Conservation (phyloP, 2,113 vertebrate genomes). For the Ceyx melanurus region DNA sequence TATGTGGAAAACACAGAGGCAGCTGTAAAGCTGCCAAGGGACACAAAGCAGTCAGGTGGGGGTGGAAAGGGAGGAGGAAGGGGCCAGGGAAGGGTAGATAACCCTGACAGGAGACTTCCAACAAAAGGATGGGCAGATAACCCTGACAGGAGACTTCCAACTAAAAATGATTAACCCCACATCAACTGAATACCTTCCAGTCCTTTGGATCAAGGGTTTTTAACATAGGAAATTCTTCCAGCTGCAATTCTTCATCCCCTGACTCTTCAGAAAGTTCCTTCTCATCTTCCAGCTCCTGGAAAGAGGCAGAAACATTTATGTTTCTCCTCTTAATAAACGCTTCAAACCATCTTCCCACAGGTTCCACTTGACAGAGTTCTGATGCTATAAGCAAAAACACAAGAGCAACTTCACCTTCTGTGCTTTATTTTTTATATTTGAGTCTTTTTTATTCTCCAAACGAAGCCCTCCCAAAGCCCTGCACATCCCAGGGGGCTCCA, state of each 20-base stretch:
- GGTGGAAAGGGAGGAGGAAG: neutral
- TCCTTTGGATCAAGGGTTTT: slow-evolving; percentile 98
- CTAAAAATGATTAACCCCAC: neutral
- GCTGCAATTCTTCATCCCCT: slow-evolving; percentile 92
- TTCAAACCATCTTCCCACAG: slow-evolving; percentile 97
- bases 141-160: neutral
- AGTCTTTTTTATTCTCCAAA: too few relatives aligned
- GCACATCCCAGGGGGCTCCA: neutral
- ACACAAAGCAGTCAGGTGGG: neutral
- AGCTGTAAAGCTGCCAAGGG: fast-evolving
- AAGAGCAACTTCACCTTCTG: slow-evolving; percentile 47
- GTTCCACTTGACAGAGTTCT: slow-evolving; percentile 90
- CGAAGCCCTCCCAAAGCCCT: neutral
- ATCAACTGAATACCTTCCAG: slow-evolving; percentile 88
- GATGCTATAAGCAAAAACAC: slow-evolving; percentile 82
- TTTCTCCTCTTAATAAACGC: slow-evolving; percentile 92
- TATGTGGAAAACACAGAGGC: neutral
- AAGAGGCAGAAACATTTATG: slow-evolving; percentile 92
- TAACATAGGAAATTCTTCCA: slow-evolving; percentile 93
- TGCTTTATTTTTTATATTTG: neutral
- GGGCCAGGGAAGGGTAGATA: neutral
- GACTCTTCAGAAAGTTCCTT: slow-evolving; percentile 93
- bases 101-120: neutral
- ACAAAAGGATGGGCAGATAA: neutral
- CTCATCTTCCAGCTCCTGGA: slow-evolving; percentile 97